A percentile compares a stretch with the other conserved stretches of the same genome.
Evolutionary conservation across 2,888 invertebrate genomes (phyloP).

Genomic region (Lacanobia wlatinum): DNA sequence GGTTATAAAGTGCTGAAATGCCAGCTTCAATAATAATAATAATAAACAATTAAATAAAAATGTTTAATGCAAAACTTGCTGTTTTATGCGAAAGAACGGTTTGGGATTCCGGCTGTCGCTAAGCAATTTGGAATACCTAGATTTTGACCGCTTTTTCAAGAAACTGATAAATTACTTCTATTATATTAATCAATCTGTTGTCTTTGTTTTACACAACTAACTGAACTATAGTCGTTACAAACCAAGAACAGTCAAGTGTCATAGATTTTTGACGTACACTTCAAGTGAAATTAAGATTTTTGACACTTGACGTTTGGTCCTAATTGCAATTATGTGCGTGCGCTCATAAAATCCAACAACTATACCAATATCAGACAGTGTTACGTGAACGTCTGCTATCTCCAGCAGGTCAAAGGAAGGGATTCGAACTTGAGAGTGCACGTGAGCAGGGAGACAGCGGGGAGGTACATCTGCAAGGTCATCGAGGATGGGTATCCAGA

Average conservation of each 20-base stretch:
- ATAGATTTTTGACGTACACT: too few species aligned
- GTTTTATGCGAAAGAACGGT: too few species aligned
- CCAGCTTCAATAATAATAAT: too few species aligned
- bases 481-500: slow-evolving; percentile 96
- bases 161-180: too few species aligned
- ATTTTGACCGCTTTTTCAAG: background rate
- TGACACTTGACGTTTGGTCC: too few species aligned
- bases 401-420: slow-evolving; percentile 95
- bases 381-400: slow-evolving; percentile 90
- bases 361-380: slow-evolving; percentile 54
- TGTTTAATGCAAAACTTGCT: too few species aligned
- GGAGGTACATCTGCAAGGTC: slow-evolving; percentile 97
- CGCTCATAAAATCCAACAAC: background rate
- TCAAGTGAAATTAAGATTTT: too few species aligned
- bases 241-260: background rate
- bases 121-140: background rate
- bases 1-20: too few species aligned
- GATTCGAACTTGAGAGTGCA: slow-evolving; percentile 94
- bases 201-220: background rate
- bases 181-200: too few species aligned
- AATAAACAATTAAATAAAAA: too few species aligned
- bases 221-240: background rate
- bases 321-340: too few species aligned
- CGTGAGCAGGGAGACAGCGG: slow-evolving; percentile 94
- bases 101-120: background rate